Percentiles rank a stretch among this genome's conserved stretches.
Conservation (phyloP, 2,797 vertebrate genomes). For the Tenualosa thibaudeaui region DNA sequence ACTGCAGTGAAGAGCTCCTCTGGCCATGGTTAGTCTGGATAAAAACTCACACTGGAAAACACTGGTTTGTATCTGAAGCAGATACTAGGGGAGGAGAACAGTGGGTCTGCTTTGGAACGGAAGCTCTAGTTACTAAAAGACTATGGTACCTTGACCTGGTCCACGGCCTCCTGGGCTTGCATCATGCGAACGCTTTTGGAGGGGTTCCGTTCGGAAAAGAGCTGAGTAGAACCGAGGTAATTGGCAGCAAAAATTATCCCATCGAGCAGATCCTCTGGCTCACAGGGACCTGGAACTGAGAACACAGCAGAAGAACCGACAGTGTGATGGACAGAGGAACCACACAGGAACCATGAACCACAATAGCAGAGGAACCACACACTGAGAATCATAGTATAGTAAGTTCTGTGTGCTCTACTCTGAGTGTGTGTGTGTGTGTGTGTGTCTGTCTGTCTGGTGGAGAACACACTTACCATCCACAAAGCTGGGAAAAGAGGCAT, state of each 20-base stretch:
- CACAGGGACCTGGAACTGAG: constrained; percentile 95
- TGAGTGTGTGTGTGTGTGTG: too few species aligned
- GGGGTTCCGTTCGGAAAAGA: constrained; percentile 93
- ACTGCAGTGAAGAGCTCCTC: background rate
- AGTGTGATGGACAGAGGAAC: background rate
- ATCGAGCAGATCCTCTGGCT: constrained; percentile 85
- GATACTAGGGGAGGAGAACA: background rate
- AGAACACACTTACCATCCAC: constrained; percentile 88
- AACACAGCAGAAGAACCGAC: background rate
- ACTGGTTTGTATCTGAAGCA: background rate
- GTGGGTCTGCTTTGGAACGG: too few species aligned
- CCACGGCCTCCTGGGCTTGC: constrained; percentile 95
- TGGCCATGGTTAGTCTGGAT: too few species aligned
- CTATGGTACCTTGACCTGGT: constrained; percentile 83
- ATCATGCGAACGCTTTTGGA: constrained; percentile 95
- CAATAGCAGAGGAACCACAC: background rate
- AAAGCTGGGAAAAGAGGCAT: constrained; percentile 92
- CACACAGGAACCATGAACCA: background rate
- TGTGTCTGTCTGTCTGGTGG: background rate
- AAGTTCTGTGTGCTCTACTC: too few species aligned
- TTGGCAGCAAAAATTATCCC: constrained; percentile 98
- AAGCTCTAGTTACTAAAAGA: too few species aligned
- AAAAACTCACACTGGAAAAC: too few species aligned
- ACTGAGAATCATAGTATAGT: too few species aligned
- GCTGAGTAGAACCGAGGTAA: constrained; percentile 95